Percentiles rank a stretch among this genome's conserved stretches.
Conservation (phyloP, 2,888 invertebrate genomes). For the Silvanus unidentatus region DNA sequence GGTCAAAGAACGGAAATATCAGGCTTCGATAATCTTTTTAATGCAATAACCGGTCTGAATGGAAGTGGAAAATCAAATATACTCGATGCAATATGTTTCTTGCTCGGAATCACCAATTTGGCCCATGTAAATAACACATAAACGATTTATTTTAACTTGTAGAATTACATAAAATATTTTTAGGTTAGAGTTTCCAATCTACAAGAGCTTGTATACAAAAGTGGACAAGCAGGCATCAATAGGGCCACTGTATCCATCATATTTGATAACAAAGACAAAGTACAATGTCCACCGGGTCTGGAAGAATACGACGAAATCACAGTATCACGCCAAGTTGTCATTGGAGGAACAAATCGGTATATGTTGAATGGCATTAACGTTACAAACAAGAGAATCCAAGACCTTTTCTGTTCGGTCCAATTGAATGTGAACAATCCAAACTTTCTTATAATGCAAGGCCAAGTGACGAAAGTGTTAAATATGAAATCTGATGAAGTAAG, state of each 20-base stretch:
- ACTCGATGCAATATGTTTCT: constrained; percentile 95
- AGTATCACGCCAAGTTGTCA: constrained; percentile 82
- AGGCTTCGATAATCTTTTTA: constrained; percentile 91
- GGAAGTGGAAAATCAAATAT: constrained; percentile 98
- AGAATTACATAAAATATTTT: constrained; percentile 15
- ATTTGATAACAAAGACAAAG: constrained; percentile 84
- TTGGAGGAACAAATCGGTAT: constrained; percentile 89
- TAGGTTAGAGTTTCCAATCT: constrained; percentile 86
- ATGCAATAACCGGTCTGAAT: constrained; percentile 96
- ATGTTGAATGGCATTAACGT: constrained; percentile 89
- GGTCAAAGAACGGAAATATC: constrained; percentile 86
- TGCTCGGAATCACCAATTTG: constrained; percentile 90
- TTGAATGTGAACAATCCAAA: constrained; percentile 99
- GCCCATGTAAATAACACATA: constrained; percentile 65
- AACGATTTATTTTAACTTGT: neutral
- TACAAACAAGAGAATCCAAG: constrained; percentile 83
- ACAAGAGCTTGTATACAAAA: constrained; percentile 96
- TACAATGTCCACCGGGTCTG: constrained; percentile 84
- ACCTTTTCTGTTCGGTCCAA: constrained; percentile 94
- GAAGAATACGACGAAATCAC: constrained; percentile 86
- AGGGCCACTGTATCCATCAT: constrained; percentile 93
- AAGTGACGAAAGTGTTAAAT: constrained; percentile 96
- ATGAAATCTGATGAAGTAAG: constrained; percentile 95
- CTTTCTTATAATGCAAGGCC: constrained; percentile 98
- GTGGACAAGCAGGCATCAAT: constrained; percentile 92